Base-by-base conservation (phyloP, 2,888 invertebrate genomes). In the Deilephila porcellus region DNA sequence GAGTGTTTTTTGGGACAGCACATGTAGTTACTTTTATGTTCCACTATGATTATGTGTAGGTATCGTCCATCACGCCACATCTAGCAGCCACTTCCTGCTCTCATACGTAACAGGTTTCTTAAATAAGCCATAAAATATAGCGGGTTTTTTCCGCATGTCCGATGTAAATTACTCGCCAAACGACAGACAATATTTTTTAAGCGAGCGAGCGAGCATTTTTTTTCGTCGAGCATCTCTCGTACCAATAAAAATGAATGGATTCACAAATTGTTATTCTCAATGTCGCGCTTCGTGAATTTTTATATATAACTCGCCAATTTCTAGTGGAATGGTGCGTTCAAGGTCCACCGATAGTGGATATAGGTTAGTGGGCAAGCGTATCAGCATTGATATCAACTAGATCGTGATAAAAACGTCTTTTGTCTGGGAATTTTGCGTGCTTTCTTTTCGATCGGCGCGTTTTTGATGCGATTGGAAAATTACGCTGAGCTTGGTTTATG, bases 191-290 rank as follows among this genome's bases (percentile, higher is more conserved):
- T 76, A 80, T 79, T 78, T 81, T 78, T 84, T 80, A 64, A 64
- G 20, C 37, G 64, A 20, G 45, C 81, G 76, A 45, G 76, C 70
- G 75, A 77, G 75, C 76, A 70, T 78, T 72, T 80, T 82, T 83
- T 84, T 83, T 85, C 82, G 84, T 77, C 71, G 74, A 67, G 14
- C 45, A 67, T 52, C 67, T 67, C 52, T 75, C 80, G 70, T 78
- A 71, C 77, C 79, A 81, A 86, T 87, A 85, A 88, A 88, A 90
- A 86, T 89, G 88, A 90, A 90, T 90, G 88, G 88, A 85, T 83
- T 82, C 84, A 84, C 86, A 86, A 86, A 87, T 87, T 86, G 83
- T 82, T 74, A 80, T 81, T 82, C 82, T 86, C 87, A 88, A 87
- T 87, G 87, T 82, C 87, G 83, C 83, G 76, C 76, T 76, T 75